Evolutionary conservation across 1,140 invertebrate genomes (phyloP).

Genomic region (Trichomalopsis sarcophagae): DNA sequence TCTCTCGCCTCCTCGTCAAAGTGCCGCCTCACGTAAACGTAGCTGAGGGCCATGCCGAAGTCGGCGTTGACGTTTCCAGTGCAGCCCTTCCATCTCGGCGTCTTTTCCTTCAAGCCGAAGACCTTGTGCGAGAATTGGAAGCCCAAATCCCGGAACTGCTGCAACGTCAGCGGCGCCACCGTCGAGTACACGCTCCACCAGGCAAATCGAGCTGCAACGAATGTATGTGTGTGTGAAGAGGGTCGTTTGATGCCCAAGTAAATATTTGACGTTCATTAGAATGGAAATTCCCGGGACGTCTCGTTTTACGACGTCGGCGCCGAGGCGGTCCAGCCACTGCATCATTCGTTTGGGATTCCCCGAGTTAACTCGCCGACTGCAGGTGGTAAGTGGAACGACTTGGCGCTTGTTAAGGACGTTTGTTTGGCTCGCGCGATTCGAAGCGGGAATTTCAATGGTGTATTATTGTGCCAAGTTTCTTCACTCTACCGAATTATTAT

Average conservation of each 20-base stretch:
- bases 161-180: conserved; percentile 79
- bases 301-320: background rate
- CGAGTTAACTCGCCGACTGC: background rate
- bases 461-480: no score
- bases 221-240: background rate
- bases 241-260: background rate
- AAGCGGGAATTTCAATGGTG: no score
- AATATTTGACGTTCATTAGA: conserved; percentile 16
- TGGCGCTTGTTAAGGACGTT: background rate
- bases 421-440: background rate
- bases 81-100: conserved; percentile 84
- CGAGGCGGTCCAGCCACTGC: background rate
- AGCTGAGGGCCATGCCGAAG: conserved; percentile 86
- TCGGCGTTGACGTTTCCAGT: conserved; percentile 84
- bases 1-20: conserved; percentile 82
- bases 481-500: background rate
- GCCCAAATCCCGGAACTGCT: conserved; percentile 77
- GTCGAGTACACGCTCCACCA: conserved; percentile 83
- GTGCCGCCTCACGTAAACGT: conserved; percentile 83
- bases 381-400: background rate
- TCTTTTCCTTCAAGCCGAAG: conserved; percentile 78
- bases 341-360: conserved; percentile 1
- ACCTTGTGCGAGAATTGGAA: conserved; percentile 79
- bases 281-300: background rate
- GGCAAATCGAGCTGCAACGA: conserved; percentile 75